These are phyloP conservation scores for Pasiphila rectangulata DNA, from an alignment of 2,888 invertebrate species.

Conservation along the genomic window DNA sequence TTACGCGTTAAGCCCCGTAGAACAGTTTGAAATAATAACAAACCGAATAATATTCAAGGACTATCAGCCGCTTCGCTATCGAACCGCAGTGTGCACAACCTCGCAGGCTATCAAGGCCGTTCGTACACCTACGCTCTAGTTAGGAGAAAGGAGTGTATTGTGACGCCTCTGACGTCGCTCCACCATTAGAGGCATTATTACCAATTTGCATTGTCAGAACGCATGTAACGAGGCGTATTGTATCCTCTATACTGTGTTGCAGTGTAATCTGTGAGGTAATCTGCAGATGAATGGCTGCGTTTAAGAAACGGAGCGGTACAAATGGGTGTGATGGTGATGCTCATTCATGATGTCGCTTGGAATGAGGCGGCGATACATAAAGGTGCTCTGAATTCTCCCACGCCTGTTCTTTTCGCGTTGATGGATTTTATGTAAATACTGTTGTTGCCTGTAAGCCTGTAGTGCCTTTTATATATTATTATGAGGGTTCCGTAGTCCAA, in stretches of 20 bases:
- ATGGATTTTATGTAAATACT: no score
- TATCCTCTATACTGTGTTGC: constrained; percentile 35
- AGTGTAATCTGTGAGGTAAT: constrained; percentile 35
- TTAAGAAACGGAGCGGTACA: neutral
- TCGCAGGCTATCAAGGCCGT: constrained; percentile 38
- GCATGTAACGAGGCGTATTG: constrained; percentile 33
- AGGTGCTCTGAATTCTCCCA: neutral
- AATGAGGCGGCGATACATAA: neutral
- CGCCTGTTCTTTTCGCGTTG: neutral
- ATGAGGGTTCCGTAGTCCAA: no score
- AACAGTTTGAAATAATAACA: no score
- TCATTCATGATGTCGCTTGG: neutral
- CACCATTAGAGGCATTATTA: constrained; percentile 52
- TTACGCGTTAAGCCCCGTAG: no score
- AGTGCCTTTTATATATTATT: no score
- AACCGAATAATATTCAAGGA: constrained; percentile 2
- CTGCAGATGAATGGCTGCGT: constrained; percentile 14
- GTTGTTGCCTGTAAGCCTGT: no score
- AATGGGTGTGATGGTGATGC: neutral
- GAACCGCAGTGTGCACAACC: constrained; percentile 21
- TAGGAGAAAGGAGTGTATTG: constrained; percentile 71
- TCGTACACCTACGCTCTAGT: constrained; percentile 64
- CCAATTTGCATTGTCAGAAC: constrained; percentile 48
- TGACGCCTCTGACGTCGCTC: constrained; percentile 54
- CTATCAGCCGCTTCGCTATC: constrained; percentile 5